Percentiles rank a stretch among this genome's conserved stretches.
Evolutionary conservation across 2,113 vertebrate species (phyloP).

Genomic region (Nycticryphes semicollaris): DNA sequence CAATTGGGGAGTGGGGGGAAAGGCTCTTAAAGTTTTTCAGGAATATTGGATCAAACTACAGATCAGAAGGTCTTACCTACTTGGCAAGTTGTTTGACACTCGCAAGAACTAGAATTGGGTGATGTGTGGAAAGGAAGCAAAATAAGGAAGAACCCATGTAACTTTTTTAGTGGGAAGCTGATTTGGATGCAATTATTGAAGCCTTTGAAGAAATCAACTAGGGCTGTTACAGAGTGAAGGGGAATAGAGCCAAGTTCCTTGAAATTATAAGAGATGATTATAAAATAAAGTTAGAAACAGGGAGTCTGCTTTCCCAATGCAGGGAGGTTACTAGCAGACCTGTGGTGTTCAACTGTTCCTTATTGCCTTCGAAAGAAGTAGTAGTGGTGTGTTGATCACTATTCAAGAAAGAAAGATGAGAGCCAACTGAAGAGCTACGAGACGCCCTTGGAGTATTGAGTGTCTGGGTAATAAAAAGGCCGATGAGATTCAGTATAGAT

Average conservation of each 20-base stretch:
- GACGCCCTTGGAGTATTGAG: neutral
- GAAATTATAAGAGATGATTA: neutral
- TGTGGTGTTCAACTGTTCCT: neutral
- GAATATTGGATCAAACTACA: neutral
- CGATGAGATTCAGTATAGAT: neutral
- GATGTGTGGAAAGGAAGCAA: neutral
- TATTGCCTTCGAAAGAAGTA: neutral
- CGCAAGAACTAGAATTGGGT: neutral
- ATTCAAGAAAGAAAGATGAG: neutral
- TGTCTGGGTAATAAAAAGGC: neutral
- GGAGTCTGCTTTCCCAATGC: neutral
- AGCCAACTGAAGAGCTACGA: neutral
- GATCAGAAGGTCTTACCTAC: neutral
- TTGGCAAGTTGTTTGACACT: neutral
- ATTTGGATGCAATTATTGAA: neutral
- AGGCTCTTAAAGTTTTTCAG: neutral
- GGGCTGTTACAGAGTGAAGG: neutral
- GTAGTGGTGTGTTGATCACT: neutral
- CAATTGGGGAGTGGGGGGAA: neutral
- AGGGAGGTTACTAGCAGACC: neutral
- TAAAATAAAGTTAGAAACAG: neutral
- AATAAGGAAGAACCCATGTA: neutral
- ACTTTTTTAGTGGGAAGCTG: neutral
- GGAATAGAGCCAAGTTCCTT: neutral
- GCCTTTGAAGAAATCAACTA: neutral